Evolutionary conservation across 2,888 invertebrate species (phyloP), one percentile per base, ranked within the genome.

Genomic region (Conchocele bisecta): DNA sequence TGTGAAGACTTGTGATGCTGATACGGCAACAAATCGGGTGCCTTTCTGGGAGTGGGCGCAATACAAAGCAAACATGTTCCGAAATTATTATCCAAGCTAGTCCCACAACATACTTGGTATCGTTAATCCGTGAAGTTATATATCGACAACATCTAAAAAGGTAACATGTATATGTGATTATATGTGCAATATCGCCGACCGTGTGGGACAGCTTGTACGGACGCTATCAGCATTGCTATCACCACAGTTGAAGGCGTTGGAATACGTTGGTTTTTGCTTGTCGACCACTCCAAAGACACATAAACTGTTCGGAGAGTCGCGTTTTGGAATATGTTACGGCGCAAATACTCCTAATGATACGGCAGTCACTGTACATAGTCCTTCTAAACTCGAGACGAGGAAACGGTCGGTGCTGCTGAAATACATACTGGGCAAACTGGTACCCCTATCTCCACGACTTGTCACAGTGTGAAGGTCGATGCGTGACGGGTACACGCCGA

Each of bases 401-500:
- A 26, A 61, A 15, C 58, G 85, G 39, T 66, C 84, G 6, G 22
- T 29, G 28, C 53, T 58, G 9, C 53, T 88, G 20, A 44, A 72
- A 48, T 54, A 71, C 2, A 60, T 84, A 15, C 54, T 86, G 13
- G 51, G 61, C 3, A 35, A 51, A n/a, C 42, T 83, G 15, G 75
- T 79, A 17, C 48, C 59, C 2, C 48, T 51, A 11, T 68, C 50
- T 11, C 84, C 86, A 2, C 37, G 51, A 7, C 39, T 86, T 15
- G 81, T 88, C 5, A 88, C 88, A 6, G 63, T 89, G 0, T 84
- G 84, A 57, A 60, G 89, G n/a, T 88, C 88, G 1, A 76, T 87
- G n/a, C 60, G 89, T 42, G 88, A 88, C 59, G 89, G 89, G 0
- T 89, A 86, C 66, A 87, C 86, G 2, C 89, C 89, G 4, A 82